phyloP scores from a whole-genome alignment of 1,140 invertebrate genomes.

The Nasonia longicornis region DNA sequence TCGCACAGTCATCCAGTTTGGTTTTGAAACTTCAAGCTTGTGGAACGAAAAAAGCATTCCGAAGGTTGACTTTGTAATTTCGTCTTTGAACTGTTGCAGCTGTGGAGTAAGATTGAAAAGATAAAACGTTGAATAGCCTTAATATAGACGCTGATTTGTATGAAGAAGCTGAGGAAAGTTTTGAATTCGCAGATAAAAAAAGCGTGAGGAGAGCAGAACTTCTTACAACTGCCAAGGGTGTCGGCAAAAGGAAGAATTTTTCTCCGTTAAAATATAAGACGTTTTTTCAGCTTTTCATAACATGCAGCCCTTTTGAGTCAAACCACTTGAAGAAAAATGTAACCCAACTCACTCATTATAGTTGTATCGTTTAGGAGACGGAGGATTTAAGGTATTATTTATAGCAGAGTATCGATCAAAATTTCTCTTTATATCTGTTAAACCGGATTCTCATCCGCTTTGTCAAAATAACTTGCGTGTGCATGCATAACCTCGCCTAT shows the following conservation, averaged over 20 bases:
- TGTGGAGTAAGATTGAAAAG: conserved; percentile 15
- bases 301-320: not conserved
- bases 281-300: not conserved
- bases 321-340: not conserved
- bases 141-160: conserved; percentile 17
- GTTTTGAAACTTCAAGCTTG: not conserved
- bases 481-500: not conserved
- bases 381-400: not conserved
- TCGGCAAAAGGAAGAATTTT: not conserved
- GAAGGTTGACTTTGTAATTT: conserved; percentile 9
- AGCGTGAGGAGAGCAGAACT: not conserved
- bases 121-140: conserved; percentile 6
- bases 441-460: not conserved
- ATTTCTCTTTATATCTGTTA: not conserved
- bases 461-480: not conserved
- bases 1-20: not conserved
- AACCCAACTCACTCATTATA: not conserved
- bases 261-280: not conserved
- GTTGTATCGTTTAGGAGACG: not conserved
- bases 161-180: not conserved
- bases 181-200: not conserved
- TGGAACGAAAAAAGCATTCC: not conserved
- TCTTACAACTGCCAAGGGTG: not conserved
- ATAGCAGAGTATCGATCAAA: not conserved
- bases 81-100: not conserved